Evolutionary conservation across 2,888 invertebrate genomes (phyloP).

Genomic region (Scelioninae gen. 2): DNA sequence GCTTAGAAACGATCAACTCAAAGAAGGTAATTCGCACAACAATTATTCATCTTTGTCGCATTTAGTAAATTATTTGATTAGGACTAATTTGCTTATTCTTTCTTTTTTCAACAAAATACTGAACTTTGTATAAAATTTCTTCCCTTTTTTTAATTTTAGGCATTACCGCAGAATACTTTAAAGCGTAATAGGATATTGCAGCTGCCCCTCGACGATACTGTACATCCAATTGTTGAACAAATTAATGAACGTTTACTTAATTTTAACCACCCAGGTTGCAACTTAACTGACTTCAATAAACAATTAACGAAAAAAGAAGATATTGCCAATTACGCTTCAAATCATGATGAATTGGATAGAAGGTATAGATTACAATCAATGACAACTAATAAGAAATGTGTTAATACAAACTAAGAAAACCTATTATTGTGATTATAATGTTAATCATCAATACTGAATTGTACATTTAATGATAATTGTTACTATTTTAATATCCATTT

Average conservation of each 20-base stretch:
- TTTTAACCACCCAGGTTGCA: constrained; percentile 69
- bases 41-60: too few relatives aligned
- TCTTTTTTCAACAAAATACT: too few relatives aligned
- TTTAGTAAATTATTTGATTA: too few relatives aligned
- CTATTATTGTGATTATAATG: too few relatives aligned
- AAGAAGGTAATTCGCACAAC: constrained; percentile 67
- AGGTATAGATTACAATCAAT: too few relatives aligned
- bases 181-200: constrained; percentile 73
- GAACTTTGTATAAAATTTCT: too few relatives aligned
- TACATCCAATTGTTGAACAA: constrained; percentile 90
- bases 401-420: too few relatives aligned
- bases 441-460: too few relatives aligned
- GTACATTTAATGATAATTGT: too few relatives aligned
- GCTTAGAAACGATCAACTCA: constrained; percentile 83
- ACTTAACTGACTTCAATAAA: constrained; percentile 67
- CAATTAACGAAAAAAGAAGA: constrained; percentile 69
- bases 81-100: too few relatives aligned
- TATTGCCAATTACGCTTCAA: constrained; percentile 64
- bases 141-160: constrained; percentile 58
- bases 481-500: too few relatives aligned
- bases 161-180: constrained; percentile 72
- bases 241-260: constrained; percentile 81
- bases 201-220: constrained; percentile 81
- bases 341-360: constrained; percentile 71
- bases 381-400: too few relatives aligned